These are phyloP conservation scores for Lucilia cuprina DNA, from an alignment of 1,140 invertebrate species.

Conservation along the genomic window DNA sequence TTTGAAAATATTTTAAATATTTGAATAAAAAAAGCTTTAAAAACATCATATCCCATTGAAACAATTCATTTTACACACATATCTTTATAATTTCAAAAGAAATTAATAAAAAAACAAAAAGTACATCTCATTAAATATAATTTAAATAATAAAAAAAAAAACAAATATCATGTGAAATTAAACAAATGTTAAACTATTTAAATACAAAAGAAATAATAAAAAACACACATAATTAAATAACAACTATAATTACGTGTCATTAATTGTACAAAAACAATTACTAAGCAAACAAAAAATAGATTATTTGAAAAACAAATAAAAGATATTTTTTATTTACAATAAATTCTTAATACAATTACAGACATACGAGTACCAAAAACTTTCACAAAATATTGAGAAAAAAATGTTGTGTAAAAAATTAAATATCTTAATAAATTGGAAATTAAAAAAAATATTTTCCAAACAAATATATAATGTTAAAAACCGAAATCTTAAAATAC, in stretches of 20 bases:
- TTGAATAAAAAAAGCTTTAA: neutral
- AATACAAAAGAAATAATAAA: neutral
- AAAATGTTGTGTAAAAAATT: neutral
- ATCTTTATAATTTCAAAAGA: neutral
- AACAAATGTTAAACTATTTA: neutral
- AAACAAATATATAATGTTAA: too few relatives aligned
- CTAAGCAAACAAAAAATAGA: neutral
- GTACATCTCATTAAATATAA: neutral
- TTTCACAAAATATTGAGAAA: neutral
- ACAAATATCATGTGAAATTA: neutral
- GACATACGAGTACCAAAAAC: slow-evolving; percentile 9
- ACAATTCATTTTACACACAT: neutral
- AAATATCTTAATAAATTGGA: too few relatives aligned
- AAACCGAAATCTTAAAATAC: neutral
- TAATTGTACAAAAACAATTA: neutral
- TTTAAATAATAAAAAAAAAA: neutral
- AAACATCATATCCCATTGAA: neutral
- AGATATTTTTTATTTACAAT: neutral
- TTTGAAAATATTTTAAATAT: neutral
- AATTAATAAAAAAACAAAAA: neutral
- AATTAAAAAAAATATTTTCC: neutral
- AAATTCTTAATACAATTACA: slow-evolving; percentile 22
- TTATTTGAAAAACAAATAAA: neutral
- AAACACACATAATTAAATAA: neutral
- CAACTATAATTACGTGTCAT: neutral